phyloP scores from a whole-genome alignment of 2,888 invertebrate species.

The Oscheius onirici region DNA sequence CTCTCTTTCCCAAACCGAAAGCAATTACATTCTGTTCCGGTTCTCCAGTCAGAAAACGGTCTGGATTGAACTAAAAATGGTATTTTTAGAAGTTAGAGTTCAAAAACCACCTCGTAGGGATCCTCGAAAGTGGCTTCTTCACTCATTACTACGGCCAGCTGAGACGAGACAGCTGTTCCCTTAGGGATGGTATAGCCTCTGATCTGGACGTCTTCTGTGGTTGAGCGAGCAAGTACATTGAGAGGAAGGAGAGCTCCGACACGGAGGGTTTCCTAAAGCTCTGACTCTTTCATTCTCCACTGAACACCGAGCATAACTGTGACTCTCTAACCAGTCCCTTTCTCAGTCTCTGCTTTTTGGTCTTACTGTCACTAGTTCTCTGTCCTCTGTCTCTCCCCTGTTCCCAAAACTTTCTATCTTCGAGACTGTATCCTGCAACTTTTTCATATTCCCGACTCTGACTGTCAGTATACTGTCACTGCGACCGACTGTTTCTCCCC shows the following conservation, averaged over 20 bases:
- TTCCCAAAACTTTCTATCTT: no score
- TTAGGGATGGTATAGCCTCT: not conserved
- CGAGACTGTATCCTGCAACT: no score
- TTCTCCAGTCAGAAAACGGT: constrained; percentile 6
- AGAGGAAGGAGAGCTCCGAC: not conserved
- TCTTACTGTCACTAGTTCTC: no score
- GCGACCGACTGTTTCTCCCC: no score
- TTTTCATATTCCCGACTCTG: no score
- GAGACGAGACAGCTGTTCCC: not conserved
- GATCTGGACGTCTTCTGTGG: not conserved
- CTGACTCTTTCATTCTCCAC: not conserved
- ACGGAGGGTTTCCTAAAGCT: constrained; percentile 7
- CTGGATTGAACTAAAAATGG: constrained; percentile 5
- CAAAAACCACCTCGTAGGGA: not conserved
- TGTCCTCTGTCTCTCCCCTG: no score
- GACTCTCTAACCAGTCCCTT: no score
- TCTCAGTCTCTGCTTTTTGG: no score
- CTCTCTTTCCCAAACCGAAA: constrained; percentile 11
- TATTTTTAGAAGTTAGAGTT: not conserved
- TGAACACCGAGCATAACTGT: no score
- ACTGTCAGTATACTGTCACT: no score
- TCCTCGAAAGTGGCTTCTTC: constrained; percentile 6
- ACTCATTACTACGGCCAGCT: constrained; percentile 15
- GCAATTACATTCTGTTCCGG: not conserved
- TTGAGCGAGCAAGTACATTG: constrained; percentile 1